phyloP scores from a whole-genome alignment of 2,113 vertebrate species.

The Manacus vitellinus region DNA sequence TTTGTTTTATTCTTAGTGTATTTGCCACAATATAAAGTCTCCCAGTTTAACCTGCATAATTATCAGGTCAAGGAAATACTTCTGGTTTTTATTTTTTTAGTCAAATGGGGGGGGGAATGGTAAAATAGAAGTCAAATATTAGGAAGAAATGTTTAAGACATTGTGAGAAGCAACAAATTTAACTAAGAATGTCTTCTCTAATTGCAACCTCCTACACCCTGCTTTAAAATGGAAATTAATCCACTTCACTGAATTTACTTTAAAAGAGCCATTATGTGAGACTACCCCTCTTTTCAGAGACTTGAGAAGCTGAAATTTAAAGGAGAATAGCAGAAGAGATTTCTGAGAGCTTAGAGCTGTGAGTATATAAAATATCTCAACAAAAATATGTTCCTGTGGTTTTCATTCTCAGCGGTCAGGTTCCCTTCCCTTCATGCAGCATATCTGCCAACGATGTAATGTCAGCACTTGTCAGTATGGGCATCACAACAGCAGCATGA shows the following conservation, averaged over 20 bases:
- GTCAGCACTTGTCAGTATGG: not conserved
- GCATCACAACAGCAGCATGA: not conserved
- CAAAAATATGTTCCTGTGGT: not conserved
- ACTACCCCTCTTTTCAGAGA: not conserved
- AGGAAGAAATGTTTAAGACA: not conserved
- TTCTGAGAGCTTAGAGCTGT: not conserved
- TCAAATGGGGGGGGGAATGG: not conserved
- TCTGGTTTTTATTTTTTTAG: not conserved
- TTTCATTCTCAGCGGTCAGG: not conserved
- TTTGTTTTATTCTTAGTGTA: not conserved
- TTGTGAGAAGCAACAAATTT: not conserved
- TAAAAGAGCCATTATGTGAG: not conserved
- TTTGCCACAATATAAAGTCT: not conserved
- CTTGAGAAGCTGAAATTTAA: not conserved
- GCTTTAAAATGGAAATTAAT: slow-evolving; percentile 29
- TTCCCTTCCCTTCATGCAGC: not conserved
- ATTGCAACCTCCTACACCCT: not conserved
- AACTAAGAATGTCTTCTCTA: not conserved
- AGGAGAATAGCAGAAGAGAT: not conserved
- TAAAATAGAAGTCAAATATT: not conserved
- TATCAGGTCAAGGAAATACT: not conserved
- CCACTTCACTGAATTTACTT: not conserved
- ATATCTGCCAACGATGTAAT: not conserved
- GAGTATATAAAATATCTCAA: not conserved
- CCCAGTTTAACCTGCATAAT: not conserved